Base-by-base conservation (phyloP, 2,888 invertebrate species). In the Stratiomys singularior region DNA sequence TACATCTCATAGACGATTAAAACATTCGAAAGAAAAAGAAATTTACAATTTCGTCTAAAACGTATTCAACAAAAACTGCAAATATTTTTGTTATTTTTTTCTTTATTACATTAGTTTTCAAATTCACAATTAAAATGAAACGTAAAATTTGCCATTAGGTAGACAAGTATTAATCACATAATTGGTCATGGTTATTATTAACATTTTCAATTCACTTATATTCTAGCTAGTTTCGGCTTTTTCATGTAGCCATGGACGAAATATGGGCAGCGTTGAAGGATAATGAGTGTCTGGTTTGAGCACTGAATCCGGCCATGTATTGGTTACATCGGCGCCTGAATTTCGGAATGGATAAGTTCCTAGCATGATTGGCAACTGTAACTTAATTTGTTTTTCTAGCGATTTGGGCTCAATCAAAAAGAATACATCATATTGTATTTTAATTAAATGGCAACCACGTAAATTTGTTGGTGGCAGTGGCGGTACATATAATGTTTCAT, bases 401-500 rank as follows among this genome's bases (percentile, higher is more conserved):
- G 95, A 96, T 87, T 96, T 96, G 79, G 97, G 96, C 85, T 94
- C 94, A 83, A 97, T 93, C 82, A 96, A 93, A 86, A 97, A 96
- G 86, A 94, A 96, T 76, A 97, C 95, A 86, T 97, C 96, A 85
- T 98, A 98, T 83, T 95, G 93, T 83, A 98, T 95, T 85, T 94
- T 93, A 84, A 98, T 97, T 83, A 98, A 91, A 87, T 96, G 96
- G 86, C 97, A 98, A 78, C 97, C 97, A 82, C 96, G 91, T 77
- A 98, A 90, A 89, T 96, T 96, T 80, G 97, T 97, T 47, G 97
- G 97, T 80, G 97, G 97, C 83, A 98, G 88, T 30, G 97, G 97
- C 79, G 97, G 97, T 81, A 98, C 96, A 86, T 96, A 95, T 77
- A 97, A 91, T 85, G 94, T 93, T 86, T 96, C 96, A 85, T 93